Conservation (phyloP, 2,888 invertebrate species). For the Harpagoxenus sublaevis region DNA sequence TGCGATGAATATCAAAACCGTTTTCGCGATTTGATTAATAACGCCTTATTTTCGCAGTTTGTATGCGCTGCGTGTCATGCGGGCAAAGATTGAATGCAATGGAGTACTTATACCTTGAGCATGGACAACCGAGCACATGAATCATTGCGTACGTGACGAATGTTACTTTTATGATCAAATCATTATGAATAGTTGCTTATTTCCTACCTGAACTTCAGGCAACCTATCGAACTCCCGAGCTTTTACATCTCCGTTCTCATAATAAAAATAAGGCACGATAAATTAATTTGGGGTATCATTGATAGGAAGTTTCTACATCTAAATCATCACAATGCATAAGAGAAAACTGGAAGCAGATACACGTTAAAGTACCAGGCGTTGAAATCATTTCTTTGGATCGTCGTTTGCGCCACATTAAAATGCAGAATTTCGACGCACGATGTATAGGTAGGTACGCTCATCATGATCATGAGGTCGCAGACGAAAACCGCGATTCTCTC, state of each 20-base stretch:
- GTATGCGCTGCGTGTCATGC: not conserved
- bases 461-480: constrained; percentile 9
- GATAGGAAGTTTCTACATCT: not conserved
- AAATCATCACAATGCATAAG: not conserved
- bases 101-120: not conserved
- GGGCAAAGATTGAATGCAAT: constrained; percentile 5
- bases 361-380: not conserved
- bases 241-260: not conserved
- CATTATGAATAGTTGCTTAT: not conserved
- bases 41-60: constrained; percentile 24
- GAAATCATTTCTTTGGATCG: not conserved
- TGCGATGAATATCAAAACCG: constrained; percentile 27
- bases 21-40: constrained; percentile 28
- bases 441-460: not conserved
- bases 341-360: not conserved
- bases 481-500: constrained; percentile 31
- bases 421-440: not conserved
- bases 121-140: not conserved
- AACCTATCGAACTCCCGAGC: not conserved
- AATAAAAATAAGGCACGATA: not conserved
- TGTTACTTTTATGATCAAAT: constrained; percentile 1
- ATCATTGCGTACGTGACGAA: not conserved
- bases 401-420: constrained; percentile 28
- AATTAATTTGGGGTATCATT: not conserved
- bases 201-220: not conserved